These are phyloP conservation scores for Rhyacophila evoluta DNA, from an alignment of 2,888 invertebrate genomes.

Conservation along the genomic window DNA sequence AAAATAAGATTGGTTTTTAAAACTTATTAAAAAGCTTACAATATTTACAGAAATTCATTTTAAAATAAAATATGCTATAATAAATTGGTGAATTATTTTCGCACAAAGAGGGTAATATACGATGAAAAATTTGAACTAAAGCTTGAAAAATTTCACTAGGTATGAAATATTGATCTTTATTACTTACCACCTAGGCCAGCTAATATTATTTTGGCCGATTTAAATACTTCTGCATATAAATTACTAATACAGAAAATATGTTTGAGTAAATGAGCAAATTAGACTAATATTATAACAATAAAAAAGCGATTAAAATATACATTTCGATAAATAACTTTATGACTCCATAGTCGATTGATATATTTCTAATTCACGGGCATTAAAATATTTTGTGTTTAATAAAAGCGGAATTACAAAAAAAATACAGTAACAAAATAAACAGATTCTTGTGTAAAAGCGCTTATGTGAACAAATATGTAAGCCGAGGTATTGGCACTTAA, in stretches of 20 bases:
- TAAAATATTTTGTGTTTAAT: too few species aligned
- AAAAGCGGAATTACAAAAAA: neutral
- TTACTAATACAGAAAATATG: slow-evolving; percentile 2
- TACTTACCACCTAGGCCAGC: slow-evolving; percentile 13
- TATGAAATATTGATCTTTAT: slow-evolving; percentile 1
- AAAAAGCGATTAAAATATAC: neutral
- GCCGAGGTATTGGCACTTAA: slow-evolving; percentile 2
- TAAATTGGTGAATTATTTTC: neutral
- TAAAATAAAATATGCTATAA: neutral
- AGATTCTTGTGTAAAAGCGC: neutral
- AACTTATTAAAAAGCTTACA: neutral
- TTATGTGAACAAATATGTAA: neutral
- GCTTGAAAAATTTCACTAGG: neutral
- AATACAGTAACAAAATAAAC: neutral
- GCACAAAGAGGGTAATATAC: neutral
- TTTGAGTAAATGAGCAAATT: slow-evolving; percentile 14
- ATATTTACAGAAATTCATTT: neutral
- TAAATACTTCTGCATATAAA: slow-evolving; percentile 16
- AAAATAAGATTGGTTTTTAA: neutral
- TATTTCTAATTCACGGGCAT: neutral
- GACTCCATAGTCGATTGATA: neutral
- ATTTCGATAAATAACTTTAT: slow-evolving; percentile 13
- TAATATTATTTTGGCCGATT: slow-evolving; percentile 23
- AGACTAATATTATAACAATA: neutral
- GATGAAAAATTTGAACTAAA: slow-evolving; percentile 11